Base-by-base conservation (phyloP, 2,113 vertebrate genomes). In the Anolis carolinensis region DNA sequence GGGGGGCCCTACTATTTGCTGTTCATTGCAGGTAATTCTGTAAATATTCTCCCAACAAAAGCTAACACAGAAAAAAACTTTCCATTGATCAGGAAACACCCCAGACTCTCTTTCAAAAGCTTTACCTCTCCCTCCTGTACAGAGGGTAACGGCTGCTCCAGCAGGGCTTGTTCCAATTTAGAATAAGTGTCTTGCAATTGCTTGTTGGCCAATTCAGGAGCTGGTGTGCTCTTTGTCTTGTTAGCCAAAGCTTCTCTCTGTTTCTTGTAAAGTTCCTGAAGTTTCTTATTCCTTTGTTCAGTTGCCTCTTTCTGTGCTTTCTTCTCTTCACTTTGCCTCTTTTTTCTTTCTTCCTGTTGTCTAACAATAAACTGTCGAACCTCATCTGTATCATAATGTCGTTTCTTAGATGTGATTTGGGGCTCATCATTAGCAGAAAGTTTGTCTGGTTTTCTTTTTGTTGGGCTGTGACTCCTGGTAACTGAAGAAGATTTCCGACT, bases 181-280 rank as follows among this genome's bases (percentile, higher is more conserved):
- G 96, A 97, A 87, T 98, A 99, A 3, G 98, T 98, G 75, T 98
- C 97, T 82, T 96, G 95, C 81, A 96, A 90, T 67, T 84, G 93
- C 72, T 90, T 95, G n/a, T 93, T 86, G 96, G 96, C 93, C 23
- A 96, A 92, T 63, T 97, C 96, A 84, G 92, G 36, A 48, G 89
- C 82, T 79, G 91, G 86, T 2, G 88, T 67, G 0, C 84, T 94
- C 90, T 95, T 96, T 73, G 84, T 88, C 95, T 96, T 96, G 36
- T 95, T 91, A 88, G 86, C 55, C 48, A 97, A 93, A 79, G 95
- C 96, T 83, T 97, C 97, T 76, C 94, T 96, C 91, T 99, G 99
- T 92, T 97, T 99, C 91, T 95, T 97, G 93, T 99, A 99, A 68
- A 99, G 97, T 90, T 99, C 98, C 86, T 98, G 97, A 14, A 99